phyloP scores from a whole-genome alignment of 1,140 invertebrate genomes.

The Caenorhabditis elegans region DNA sequence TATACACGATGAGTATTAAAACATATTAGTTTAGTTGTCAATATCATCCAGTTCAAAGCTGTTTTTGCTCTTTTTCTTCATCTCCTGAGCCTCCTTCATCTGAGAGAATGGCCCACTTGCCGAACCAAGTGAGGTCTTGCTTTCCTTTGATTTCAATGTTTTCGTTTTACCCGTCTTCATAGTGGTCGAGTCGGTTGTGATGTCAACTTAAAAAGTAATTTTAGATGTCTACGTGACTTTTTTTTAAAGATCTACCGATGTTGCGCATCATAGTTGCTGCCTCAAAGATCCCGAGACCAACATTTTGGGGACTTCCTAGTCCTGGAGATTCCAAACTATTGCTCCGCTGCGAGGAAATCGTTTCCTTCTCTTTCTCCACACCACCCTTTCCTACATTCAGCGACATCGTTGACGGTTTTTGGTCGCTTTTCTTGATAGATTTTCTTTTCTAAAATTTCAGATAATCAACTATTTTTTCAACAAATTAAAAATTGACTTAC shows the following conservation, averaged over 20 bases:
- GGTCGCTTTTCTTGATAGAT: constrained; percentile 13
- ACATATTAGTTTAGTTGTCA: not conserved
- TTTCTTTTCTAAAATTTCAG: not conserved
- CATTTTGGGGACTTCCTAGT: not conserved
- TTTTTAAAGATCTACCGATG: not conserved
- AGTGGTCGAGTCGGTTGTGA: not conserved
- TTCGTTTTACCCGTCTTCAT: not conserved
- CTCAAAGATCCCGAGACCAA: not conserved
- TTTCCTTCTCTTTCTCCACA: not conserved
- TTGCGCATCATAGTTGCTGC: constrained; percentile 10
- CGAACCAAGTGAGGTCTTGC: not conserved
- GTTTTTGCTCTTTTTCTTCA: constrained; percentile 17
- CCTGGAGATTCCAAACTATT: not conserved
- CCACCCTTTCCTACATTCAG: not conserved
- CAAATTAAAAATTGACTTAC: not conserved
- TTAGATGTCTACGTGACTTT: not conserved
- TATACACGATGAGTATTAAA: too few relatives aligned
- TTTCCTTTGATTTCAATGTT: not conserved
- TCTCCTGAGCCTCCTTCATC: constrained; percentile 23
- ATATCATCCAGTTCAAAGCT: not conserved
- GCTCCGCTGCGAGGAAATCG: not conserved
- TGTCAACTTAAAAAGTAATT: not conserved
- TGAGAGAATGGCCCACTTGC: not conserved
- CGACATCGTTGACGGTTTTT: constrained; percentile 6
- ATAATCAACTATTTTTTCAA: not conserved